These are phyloP conservation scores for Atlantisia rogersi DNA, from an alignment of 2,113 vertebrate genomes.

Conservation along the genomic window DNA sequence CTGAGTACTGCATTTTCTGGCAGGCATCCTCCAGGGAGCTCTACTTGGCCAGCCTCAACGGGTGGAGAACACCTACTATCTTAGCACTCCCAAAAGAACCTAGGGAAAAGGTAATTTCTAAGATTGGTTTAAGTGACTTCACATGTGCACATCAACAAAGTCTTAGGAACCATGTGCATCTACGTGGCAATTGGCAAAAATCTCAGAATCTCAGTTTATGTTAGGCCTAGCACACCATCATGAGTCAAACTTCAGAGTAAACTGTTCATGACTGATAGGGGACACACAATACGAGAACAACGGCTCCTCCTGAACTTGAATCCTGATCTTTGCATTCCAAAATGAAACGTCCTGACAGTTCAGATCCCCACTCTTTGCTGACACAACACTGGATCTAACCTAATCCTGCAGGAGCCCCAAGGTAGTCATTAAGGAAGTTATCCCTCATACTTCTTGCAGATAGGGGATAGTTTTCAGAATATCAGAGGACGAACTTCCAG, in stretches of 20 bases:
- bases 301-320: not conserved
- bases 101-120: not conserved
- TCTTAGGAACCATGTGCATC: not conserved
- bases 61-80: not conserved
- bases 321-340: not conserved
- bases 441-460: not conserved
- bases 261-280: not conserved
- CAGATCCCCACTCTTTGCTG: not conserved
- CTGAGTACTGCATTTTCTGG: not conserved
- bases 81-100: not conserved
- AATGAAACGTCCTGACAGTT: not conserved
- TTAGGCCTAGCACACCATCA: not conserved
- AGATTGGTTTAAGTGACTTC: not conserved
- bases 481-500: not conserved
- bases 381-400: not conserved
- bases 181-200: not conserved
- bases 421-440: not conserved
- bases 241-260: not conserved
- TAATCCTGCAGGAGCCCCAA: not conserved
- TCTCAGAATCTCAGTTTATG: not conserved
- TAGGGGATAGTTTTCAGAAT: not conserved
- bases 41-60: not conserved
- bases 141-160: not conserved
- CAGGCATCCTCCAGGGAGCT: not conserved
- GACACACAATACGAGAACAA: not conserved